Evolutionary conservation across 2,113 vertebrate genomes (phyloP).

Genomic region (Diadophis punctatus): DNA sequence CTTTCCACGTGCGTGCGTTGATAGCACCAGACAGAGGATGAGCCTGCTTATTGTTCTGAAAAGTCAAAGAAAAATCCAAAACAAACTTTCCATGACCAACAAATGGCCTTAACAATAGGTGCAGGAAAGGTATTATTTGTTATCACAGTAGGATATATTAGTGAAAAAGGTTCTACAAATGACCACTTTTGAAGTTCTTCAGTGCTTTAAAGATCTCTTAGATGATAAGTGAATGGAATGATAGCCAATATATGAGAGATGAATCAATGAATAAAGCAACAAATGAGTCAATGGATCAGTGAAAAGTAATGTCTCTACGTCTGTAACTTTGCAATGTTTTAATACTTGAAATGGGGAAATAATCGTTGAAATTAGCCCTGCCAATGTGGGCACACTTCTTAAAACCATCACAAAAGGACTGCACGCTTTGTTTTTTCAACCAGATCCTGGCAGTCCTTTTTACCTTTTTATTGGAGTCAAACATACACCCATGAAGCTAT

Average conservation of each 20-base stretch:
- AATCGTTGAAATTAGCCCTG: too few species aligned
- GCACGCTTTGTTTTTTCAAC: too few species aligned
- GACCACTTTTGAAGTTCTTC: not conserved
- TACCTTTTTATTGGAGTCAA: too few species aligned
- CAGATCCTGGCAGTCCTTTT: too few species aligned
- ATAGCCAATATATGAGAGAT: not conserved
- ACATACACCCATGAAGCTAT: too few species aligned
- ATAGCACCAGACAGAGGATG: not conserved
- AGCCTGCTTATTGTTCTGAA: not conserved
- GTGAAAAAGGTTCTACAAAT: not conserved
- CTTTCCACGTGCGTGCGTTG: not conserved
- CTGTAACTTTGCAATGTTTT: not conserved
- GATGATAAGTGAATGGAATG: not conserved
- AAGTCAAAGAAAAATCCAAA: not conserved
- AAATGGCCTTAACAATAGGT: not conserved
- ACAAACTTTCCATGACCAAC: not conserved
- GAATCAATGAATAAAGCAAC: not conserved
- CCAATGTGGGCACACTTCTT: too few species aligned
- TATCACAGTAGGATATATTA: not conserved
- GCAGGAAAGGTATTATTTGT: not conserved
- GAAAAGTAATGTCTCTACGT: not conserved
- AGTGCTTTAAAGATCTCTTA: not conserved
- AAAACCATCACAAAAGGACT: too few species aligned
- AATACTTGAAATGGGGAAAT: too few species aligned
- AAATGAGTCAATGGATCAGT: not conserved